Conservation (phyloP, 2,888 invertebrate genomes). For the Pterostichus madidus region DNA sequence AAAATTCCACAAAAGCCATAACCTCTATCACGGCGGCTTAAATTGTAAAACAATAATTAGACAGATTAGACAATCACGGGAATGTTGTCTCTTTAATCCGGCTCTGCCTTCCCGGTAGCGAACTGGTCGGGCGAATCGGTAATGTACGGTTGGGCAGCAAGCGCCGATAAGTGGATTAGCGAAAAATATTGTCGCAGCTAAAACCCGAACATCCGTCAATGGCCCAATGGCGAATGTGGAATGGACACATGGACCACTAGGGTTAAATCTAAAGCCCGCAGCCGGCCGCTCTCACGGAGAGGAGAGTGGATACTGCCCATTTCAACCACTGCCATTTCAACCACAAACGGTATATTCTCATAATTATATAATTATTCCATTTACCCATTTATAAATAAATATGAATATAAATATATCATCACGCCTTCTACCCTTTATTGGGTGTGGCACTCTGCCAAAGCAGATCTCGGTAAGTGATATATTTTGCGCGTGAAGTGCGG, state of each 20-base stretch:
- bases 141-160: slow-evolving; percentile 26
- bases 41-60: slow-evolving; percentile 44
- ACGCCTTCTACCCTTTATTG: too few species aligned
- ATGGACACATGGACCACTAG: neutral
- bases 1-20: too few species aligned
- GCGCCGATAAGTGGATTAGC: slow-evolving; percentile 50
- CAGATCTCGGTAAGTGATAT: too few species aligned
- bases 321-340: too few species aligned
- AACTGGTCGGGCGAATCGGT: slow-evolving; percentile 30
- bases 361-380: too few species aligned
- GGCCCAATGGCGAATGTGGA: neutral
- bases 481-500: too few species aligned
- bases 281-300: neutral
- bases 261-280: neutral
- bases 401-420: too few species aligned
- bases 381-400: too few species aligned
- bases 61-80: slow-evolving; percentile 19
- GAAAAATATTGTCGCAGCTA: slow-evolving; percentile 34
- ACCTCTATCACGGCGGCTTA: too few species aligned
- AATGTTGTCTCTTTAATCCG: slow-evolving; percentile 29
- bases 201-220: slow-evolving; percentile 28
- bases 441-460: too few species aligned
- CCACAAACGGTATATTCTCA: too few species aligned
- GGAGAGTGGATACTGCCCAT: too few species aligned
- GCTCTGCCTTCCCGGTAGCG: slow-evolving; percentile 11